Evolutionary conservation across 2,113 vertebrate genomes (phyloP).

Genomic region (Lonchura striata): DNA sequence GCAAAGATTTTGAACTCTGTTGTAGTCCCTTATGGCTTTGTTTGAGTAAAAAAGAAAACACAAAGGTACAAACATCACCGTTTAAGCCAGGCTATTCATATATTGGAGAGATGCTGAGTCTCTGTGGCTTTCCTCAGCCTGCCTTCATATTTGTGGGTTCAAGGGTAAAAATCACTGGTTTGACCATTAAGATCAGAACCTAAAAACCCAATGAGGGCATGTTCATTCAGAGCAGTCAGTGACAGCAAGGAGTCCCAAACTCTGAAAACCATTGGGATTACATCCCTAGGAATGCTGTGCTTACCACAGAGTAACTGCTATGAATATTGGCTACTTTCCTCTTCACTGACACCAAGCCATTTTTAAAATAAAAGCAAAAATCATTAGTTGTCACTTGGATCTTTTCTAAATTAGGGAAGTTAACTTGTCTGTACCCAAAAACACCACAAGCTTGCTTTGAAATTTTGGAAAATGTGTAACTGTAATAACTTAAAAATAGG

Average conservation of each 20-base stretch:
- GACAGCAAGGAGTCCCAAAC: not conserved
- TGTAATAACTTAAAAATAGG: conserved; percentile 77
- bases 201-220: fast-evolving
- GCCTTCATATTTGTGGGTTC: not conserved
- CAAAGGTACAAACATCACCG: not conserved
- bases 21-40: not conserved
- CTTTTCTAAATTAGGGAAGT: conserved; percentile 4
- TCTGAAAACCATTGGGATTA: not conserved
- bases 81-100: not conserved
- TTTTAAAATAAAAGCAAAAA: not conserved
- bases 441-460: conserved; percentile 60
- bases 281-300: not conserved
- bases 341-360: not conserved
- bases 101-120: not conserved
- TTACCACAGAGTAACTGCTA: not conserved
- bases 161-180: not conserved
- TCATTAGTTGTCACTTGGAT: not conserved
- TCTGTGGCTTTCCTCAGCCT: not conserved
- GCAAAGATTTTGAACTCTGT: not conserved
- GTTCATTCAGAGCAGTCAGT: not conserved
- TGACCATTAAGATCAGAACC: not conserved
- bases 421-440: conserved; percentile 58
- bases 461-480: conserved; percentile 69
- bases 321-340: not conserved
- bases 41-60: not conserved